phyloP scores from a whole-genome alignment of 2,888 invertebrate genomes.

The Helleia helle region DNA sequence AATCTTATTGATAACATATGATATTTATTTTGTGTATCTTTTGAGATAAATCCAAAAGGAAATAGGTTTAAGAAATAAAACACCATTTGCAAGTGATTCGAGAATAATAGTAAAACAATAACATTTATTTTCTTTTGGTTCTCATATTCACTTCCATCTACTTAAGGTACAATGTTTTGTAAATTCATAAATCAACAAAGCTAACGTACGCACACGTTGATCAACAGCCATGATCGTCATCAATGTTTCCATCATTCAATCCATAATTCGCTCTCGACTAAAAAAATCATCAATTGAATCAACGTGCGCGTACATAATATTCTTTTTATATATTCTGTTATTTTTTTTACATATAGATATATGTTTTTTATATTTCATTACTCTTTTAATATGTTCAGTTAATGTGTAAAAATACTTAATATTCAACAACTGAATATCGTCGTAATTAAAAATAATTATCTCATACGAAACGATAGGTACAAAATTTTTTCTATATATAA shows the following conservation, averaged over 20 bases:
- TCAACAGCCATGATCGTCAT: constrained; percentile 27
- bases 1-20: too few relatives aligned
- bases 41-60: neutral
- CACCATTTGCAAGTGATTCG: constrained; percentile 68
- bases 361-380: constrained; percentile 58
- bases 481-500: constrained; percentile 40
- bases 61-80: constrained; percentile 42
- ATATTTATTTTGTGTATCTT: neutral
- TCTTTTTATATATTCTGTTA: constrained; percentile 33
- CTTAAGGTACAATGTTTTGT: constrained; percentile 66
- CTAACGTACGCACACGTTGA: constrained; percentile 34
- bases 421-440: constrained; percentile 64
- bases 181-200: constrained; percentile 65
- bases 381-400: constrained; percentile 62
- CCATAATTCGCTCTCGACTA: constrained; percentile 15
- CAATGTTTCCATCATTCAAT: constrained; percentile 11
- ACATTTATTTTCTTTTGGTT: constrained; percentile 71
- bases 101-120: constrained; percentile 72
- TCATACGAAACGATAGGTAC: constrained; percentile 62
- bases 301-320: constrained; percentile 50
- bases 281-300: constrained; percentile 22
- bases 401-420: constrained; percentile 71
- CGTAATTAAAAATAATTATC: constrained; percentile 59
- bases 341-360: constrained; percentile 27
- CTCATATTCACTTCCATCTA: constrained; percentile 58